Evolutionary conservation across 2,797 vertebrate genomes (phyloP).

Genomic region (Apogon talboti): DNA sequence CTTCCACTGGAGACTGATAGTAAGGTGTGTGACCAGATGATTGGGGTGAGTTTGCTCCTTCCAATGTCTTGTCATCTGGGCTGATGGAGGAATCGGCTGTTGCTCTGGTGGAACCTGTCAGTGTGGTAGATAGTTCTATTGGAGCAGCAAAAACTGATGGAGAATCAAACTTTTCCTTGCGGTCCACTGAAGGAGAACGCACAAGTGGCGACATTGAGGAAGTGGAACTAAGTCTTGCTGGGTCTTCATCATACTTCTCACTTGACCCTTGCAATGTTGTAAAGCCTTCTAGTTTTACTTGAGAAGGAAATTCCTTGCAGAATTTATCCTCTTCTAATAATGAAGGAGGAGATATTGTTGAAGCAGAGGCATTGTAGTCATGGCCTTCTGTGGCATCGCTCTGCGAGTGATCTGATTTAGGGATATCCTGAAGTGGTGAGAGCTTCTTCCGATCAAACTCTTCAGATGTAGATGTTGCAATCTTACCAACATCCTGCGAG

Average conservation of each 20-base stretch:
- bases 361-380: slow-evolving; percentile 91
- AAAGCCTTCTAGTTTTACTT: slow-evolving; percentile 65
- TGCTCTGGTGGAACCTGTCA: slow-evolving; percentile 74
- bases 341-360: slow-evolving; percentile 93
- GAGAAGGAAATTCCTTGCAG: slow-evolving; percentile 76
- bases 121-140: slow-evolving; percentile 83
- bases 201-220: slow-evolving; percentile 86
- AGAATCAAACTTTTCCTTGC: slow-evolving; percentile 88
- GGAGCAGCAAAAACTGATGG: slow-evolving; percentile 86
- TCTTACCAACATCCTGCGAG: slow-evolving; percentile 87
- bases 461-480: slow-evolving; percentile 82
- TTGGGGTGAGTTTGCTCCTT: slow-evolving; percentile 91
- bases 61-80: slow-evolving; percentile 93
- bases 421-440: slow-evolving; percentile 81
- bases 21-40: slow-evolving; percentile 98
- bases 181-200: slow-evolving; percentile 91
- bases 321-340: slow-evolving; percentile 93
- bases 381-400: slow-evolving; percentile 93
- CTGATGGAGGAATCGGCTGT: slow-evolving; percentile 84
- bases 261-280: slow-evolving; percentile 63
- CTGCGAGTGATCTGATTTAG: slow-evolving; percentile 86
- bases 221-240: slow-evolving; percentile 75
- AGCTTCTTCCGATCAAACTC: slow-evolving; percentile 84
- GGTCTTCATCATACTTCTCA: slow-evolving; percentile 71
- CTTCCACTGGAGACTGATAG: slow-evolving; percentile 96